These are phyloP conservation scores for Tichodroma muraria DNA, from an alignment of 2,113 vertebrate species.

Conservation along the genomic window DNA sequence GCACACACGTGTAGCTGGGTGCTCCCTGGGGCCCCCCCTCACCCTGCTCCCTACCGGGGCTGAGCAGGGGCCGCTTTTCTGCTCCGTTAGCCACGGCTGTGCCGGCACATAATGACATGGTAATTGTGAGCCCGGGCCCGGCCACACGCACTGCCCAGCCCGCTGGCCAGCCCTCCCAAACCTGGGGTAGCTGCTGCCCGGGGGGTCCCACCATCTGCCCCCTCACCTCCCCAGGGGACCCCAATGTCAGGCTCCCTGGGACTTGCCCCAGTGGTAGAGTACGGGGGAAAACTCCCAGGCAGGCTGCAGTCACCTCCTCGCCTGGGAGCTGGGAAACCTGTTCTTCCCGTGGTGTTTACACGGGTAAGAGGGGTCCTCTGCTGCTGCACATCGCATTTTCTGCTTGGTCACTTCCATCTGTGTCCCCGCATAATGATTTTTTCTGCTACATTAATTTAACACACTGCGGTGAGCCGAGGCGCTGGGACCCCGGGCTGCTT, in stretches of 20 bases:
- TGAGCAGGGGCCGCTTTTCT: constrained; percentile 3
- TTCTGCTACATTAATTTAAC: constrained; percentile 83
- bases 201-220: neutral
- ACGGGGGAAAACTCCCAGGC: rapidly evolving
- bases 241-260: rapidly evolving
- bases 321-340: constrained; percentile 28
- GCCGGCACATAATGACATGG: constrained; percentile 54
- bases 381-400: constrained; percentile 68
- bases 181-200: neutral
- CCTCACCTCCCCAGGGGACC: neutral
- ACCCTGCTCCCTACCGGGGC: neutral
- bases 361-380: constrained; percentile 71
- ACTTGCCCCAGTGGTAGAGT: rapidly evolving
- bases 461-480: constrained; percentile 69
- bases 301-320: neutral
- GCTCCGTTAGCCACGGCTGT: constrained; percentile 32
- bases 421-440: constrained; percentile 80
- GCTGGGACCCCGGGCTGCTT: constrained; percentile 71
- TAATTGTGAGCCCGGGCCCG: neutral
- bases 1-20: neutral
- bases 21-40: neutral
- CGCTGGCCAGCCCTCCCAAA: neutral
- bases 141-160: constrained; percentile 12
- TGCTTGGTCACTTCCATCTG: constrained; percentile 83
- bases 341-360: constrained; percentile 58